Conservation (phyloP, 2,888 invertebrate genomes). For the Gerris lacustris region DNA sequence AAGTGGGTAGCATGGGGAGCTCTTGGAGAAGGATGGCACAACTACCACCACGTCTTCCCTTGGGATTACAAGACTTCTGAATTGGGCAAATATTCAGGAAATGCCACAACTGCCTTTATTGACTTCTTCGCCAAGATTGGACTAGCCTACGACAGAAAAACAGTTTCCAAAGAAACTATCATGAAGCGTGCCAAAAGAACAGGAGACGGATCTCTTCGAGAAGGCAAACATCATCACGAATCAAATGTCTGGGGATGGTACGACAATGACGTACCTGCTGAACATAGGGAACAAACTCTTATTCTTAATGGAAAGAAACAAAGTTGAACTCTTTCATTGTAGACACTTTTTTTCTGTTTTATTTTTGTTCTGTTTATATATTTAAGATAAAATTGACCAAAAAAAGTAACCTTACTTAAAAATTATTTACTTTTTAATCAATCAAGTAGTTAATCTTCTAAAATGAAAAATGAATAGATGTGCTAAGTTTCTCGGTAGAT, state of each 20-base stretch:
- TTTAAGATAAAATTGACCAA: no score
- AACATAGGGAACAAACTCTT: neutral
- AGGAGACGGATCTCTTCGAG: constrained; percentile 53
- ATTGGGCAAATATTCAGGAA: constrained; percentile 31
- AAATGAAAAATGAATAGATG: no score
- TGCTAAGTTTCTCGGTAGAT: no score
- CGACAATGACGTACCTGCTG: neutral
- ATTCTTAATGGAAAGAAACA: neutral
- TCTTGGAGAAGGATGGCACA: constrained; percentile 40
- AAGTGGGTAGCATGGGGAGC: constrained; percentile 30
- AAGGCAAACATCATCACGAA: neutral
- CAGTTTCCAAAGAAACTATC: constrained; percentile 48
- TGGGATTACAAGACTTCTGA: constrained; percentile 36
- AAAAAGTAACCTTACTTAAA: no score
- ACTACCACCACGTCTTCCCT: constrained; percentile 47
- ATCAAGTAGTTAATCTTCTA: no score
- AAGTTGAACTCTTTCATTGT: neutral
- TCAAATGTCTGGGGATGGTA: neutral
- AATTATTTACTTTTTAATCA: no score
- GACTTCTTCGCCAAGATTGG: constrained; percentile 56
- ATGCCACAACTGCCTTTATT: constrained; percentile 36
- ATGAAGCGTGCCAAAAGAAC: constrained; percentile 54
- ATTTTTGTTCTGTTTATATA: no score
- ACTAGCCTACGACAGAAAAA: constrained; percentile 73
- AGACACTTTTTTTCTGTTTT: no score